Evolutionary conservation across 2,113 vertebrate genomes (phyloP), one percentile per base, ranked within the genome.

Genomic region (Daubentonia madagascariensis): DNA sequence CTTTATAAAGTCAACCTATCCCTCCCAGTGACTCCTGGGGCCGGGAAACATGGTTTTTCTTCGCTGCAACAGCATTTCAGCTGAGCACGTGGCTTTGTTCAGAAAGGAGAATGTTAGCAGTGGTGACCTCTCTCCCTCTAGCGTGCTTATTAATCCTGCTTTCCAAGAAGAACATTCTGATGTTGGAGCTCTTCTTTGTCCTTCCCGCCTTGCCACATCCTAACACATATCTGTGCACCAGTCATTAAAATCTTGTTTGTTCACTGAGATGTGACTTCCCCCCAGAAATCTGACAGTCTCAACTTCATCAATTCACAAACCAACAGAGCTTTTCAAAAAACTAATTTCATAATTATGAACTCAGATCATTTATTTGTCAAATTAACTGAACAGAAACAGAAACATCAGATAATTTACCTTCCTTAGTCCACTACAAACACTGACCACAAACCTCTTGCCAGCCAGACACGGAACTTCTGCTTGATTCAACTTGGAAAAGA

Each of bases 281-380:
- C 72, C 89, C 22, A 0, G 63, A 95, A 96, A 97, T 72, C 96
- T 80, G 1, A 96, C 96, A 32, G 75, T 2, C 73, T 97, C 97
- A 61, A 43, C 94, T 89, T 75, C 96, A 91, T 95, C 97, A 86
- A 89, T 96, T 98, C 83, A 90, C 65, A 84, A 97, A 91, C 89
- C 91, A 98, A 76, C 43, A 70, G 63, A 93, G 79, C 94, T 94
- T 92, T 97, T 23, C 70, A 94, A 96, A 94, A 96, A 88, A 91
- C 88, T 76, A 63, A 93, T 96, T 97, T 96, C 97, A 97, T 93
- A 92, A 93, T 8, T 93, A 67, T 45, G 96, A 98, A 93, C 88
- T 94, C 75, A 11, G 85, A 52, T 94, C 87, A 96, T 84, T 97
- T 91, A 91, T 91, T 96, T 97, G 76, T 97, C 94, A 98, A 96